These are phyloP conservation scores for Bombus breviceps DNA, from an alignment of 1,140 invertebrate species.

Conservation along the genomic window DNA sequence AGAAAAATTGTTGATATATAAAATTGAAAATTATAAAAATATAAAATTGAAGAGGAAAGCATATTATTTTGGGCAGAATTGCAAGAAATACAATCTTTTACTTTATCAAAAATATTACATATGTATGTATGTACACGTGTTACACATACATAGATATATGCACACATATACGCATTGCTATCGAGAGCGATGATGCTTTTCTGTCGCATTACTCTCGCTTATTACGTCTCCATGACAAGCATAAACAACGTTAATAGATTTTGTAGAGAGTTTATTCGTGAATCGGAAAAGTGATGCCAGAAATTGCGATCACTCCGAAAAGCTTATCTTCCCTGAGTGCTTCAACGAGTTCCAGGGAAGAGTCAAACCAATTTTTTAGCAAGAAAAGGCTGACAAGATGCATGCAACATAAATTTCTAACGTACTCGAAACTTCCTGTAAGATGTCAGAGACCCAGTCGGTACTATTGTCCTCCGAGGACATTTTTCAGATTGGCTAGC, in stretches of 20 bases:
- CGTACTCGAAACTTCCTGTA: slow-evolving; percentile 57
- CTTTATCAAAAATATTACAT: not conserved
- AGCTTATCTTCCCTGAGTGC: slow-evolving; percentile 36
- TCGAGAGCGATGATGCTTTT: not conserved
- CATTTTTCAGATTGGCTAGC: slow-evolving; percentile 53
- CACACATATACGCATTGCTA: not conserved
- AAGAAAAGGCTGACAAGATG: slow-evolving; percentile 55
- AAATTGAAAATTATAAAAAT: not conserved
- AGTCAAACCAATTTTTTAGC: slow-evolving; percentile 5
- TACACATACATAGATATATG: too few species aligned
- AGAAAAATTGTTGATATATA: too few species aligned
- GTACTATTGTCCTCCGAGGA: slow-evolving; percentile 56
- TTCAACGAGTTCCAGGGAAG: slow-evolving; percentile 48
- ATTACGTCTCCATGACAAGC: slow-evolving; percentile 58
- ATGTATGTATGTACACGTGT: too few species aligned
- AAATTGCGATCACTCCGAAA: slow-evolving; percentile 59
- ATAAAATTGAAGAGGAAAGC: not conserved
- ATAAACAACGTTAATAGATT: slow-evolving; percentile 30
- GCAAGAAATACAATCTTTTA: not conserved
- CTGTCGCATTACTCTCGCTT: not conserved
- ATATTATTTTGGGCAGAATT: not conserved
- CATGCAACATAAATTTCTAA: slow-evolving; percentile 59
- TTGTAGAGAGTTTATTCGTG: slow-evolving; percentile 29
- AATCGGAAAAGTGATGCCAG: slow-evolving; percentile 61
- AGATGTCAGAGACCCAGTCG: slow-evolving; percentile 59